Base-by-base conservation (phyloP, 2,888 invertebrate genomes). In the Temnothorax ravouxi region DNA sequence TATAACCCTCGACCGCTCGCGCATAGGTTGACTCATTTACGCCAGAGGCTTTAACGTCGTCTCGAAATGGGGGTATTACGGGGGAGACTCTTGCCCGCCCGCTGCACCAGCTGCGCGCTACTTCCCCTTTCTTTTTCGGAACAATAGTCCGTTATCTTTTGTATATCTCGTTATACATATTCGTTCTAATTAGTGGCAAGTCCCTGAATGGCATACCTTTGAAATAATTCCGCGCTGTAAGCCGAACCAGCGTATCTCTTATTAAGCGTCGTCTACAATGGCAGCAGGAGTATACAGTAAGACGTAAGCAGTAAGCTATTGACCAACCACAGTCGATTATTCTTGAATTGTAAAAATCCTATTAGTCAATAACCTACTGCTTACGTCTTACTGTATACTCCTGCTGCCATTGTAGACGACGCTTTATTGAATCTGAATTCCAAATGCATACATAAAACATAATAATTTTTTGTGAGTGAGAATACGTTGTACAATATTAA, bases 131-230 rank as follows among this genome's bases (percentile, higher is more conserved):
- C 72, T 72, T 79, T 71, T 50, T 47, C 79, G 38, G 18, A 72
- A 79, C 59, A 79, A 80, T 80, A 13, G 47, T 15, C 18, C 59
- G 18, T 38, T 47, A 80, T 80, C 72, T 72, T 80, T 80, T 80
- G 72, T 79, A 61, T 72, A 61, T 72, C 47, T 61, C 47, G 59
- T 47, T 47, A 38, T 25, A 41, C 41, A 47, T 67, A 59, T 61
- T 61, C 72, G 72, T 72, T 80, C 72, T 72, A 80, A 80, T 80
- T 80, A 80, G 79, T 25, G 38, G 72, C 71, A 34, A 47, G 71
- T 59, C 21, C n/a, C 21, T 25, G 56, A 79, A 79, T 54, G 44
- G 69, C 15, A 25, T 71, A 47, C 18, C n/a, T 52, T 77, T 47
- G 77, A 77, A 77, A n/a, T 69, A 54, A 77, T 77, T 69, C 29